Percentiles rank a stretch among this genome's conserved stretches.
These are phyloP conservation scores for Parazoanthus darwini DNA, from an alignment of 92 coral and sea anemone species.

Conservation along the genomic window DNA sequence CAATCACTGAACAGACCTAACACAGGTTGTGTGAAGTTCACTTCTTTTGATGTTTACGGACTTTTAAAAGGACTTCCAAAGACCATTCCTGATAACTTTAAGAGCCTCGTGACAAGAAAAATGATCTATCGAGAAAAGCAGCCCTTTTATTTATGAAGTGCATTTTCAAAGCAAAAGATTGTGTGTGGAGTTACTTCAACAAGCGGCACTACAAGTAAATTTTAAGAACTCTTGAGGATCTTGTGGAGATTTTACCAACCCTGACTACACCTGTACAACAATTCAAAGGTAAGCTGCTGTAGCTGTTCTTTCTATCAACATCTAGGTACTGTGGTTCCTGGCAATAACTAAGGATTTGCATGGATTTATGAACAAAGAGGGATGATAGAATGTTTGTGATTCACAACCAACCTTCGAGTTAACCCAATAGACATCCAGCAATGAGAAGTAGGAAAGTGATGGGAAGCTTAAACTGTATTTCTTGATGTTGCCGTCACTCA, in stretches of 20 bases:
- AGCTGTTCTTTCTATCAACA: too few relatives aligned
- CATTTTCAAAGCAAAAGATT: too few relatives aligned
- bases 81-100: background rate
- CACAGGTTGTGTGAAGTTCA: background rate
- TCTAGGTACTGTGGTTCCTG: too few relatives aligned
- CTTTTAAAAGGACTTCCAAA: background rate
- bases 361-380: background rate
- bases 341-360: too few relatives aligned
- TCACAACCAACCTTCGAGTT: constrained; percentile 64
- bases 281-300: too few relatives aligned
- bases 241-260: too few relatives aligned
- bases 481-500: constrained; percentile 63
- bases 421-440: constrained; percentile 73
- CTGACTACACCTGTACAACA: too few relatives aligned
- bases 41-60: background rate
- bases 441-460: constrained; percentile 66
- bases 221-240: too few relatives aligned
- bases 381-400: background rate
- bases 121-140: too few relatives aligned
- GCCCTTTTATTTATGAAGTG: too few relatives aligned
- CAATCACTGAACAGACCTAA: background rate
- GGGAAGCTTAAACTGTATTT: constrained; percentile 60
- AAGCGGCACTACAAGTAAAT: too few relatives aligned
- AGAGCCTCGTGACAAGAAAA: background rate
- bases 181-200: too few relatives aligned